Evolutionary conservation across 1,140 invertebrate species (phyloP).

Genomic region (Heterodera carotae): DNA sequence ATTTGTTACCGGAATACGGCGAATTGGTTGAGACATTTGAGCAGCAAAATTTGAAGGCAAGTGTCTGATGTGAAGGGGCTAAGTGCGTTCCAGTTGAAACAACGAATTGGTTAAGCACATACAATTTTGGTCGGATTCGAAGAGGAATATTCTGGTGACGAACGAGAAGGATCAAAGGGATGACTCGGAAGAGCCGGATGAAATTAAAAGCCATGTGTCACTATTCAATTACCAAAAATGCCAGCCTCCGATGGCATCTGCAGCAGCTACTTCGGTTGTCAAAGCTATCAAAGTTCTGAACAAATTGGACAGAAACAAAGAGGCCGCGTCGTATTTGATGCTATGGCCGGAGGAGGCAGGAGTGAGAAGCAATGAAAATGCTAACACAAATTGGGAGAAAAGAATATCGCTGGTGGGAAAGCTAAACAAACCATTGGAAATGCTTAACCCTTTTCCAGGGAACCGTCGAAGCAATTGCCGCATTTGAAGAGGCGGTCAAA

Average conservation of each 20-base stretch:
- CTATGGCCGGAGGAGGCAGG: neutral
- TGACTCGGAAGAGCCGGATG: neutral
- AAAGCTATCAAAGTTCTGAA: neutral
- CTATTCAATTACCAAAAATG: neutral
- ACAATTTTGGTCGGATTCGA: neutral
- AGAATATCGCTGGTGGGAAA: neutral
- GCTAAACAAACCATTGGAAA: neutral
- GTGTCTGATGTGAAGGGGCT: neutral
- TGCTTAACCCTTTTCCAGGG: neutral
- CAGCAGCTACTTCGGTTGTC: neutral
- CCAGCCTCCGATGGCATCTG: neutral
- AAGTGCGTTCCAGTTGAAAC: too few species aligned
- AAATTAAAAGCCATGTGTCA: neutral
- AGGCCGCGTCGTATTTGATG: neutral
- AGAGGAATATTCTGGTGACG: too few species aligned
- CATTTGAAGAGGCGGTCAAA: neutral
- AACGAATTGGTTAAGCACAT: neutral
- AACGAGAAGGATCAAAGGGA: neutral
- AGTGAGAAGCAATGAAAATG: neutral
- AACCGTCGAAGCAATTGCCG: neutral
- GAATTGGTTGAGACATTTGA: neutral
- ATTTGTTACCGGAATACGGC: neutral
- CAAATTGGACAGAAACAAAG: neutral
- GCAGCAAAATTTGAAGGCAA: neutral
- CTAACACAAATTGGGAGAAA: neutral